These are phyloP conservation scores for Lasioglossum pauxillum DNA, from an alignment of 2,888 invertebrate genomes.

Conservation along the genomic window DNA sequence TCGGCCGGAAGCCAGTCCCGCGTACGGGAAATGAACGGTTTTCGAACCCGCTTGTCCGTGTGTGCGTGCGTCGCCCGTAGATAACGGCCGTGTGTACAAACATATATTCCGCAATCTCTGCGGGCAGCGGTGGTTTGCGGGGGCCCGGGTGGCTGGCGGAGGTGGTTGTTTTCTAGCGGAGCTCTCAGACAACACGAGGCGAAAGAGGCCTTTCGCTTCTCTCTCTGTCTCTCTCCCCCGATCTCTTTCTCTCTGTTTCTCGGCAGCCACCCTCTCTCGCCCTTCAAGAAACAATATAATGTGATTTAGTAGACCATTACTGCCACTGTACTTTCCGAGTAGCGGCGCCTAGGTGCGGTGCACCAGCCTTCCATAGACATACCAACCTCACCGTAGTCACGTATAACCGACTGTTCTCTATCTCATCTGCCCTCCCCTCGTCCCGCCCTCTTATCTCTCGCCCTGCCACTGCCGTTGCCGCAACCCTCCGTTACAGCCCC, in stretches of 20 bases:
- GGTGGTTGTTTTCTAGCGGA: slow-evolving; percentile 56
- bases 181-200: slow-evolving; percentile 50
- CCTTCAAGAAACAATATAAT: slow-evolving; percentile 83
- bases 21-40: slow-evolving; percentile 34
- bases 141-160: background rate
- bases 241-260: slow-evolving; percentile 52
- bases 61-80: slow-evolving; percentile 36
- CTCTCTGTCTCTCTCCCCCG: slow-evolving; percentile 45
- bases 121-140: slow-evolving; percentile 57
- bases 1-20: background rate
- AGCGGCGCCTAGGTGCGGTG: slow-evolving; percentile 74
- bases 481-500: background rate
- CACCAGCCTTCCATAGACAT: slow-evolving; percentile 71
- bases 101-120: slow-evolving; percentile 69
- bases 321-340: slow-evolving; percentile 80
- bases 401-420: slow-evolving; percentile 74
- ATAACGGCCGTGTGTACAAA: slow-evolving; percentile 43
- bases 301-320: slow-evolving; percentile 83
- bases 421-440: slow-evolving; percentile 60
- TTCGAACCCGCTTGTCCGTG: slow-evolving; percentile 40
- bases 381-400: slow-evolving; percentile 68
- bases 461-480: background rate
- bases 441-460: slow-evolving; percentile 26
- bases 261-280: slow-evolving; percentile 53
- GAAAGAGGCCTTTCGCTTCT: slow-evolving; percentile 56